Conservation (phyloP, 2,797 vertebrate species). For the Tragopan temminckii region DNA sequence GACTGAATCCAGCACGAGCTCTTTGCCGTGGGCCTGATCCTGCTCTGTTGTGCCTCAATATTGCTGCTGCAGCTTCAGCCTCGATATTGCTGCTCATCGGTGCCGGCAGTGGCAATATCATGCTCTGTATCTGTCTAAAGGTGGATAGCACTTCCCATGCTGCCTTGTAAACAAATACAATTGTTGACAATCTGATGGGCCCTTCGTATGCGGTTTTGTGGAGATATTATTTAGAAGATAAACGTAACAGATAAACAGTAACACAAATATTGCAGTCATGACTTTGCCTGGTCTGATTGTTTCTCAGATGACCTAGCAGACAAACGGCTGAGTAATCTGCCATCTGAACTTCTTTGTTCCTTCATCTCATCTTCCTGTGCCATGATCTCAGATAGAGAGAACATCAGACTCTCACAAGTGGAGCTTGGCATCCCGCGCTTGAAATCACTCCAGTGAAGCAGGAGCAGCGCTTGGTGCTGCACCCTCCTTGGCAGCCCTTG, state of each 20-base stretch:
- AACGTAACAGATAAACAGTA: constrained; percentile 17
- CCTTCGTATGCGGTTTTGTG: background rate
- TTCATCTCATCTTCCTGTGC: background rate
- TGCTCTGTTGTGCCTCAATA: background rate
- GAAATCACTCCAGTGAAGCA: background rate
- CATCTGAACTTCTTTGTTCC: constrained; percentile 47
- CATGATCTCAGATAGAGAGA: background rate
- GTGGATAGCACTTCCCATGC: background rate
- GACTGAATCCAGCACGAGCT: background rate
- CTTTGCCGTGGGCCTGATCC: background rate
- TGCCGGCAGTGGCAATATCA: background rate
- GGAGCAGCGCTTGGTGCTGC: background rate
- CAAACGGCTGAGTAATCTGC: background rate
- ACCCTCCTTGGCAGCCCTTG: background rate
- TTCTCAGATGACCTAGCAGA: constrained; percentile 41
- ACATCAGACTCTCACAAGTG: background rate
- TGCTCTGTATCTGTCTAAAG: background rate
- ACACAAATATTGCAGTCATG: constrained; percentile 32
- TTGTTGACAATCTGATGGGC: constrained; percentile 11
- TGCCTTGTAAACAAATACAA: background rate
- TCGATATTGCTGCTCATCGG: background rate
- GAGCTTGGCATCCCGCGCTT: background rate
- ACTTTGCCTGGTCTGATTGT: constrained; percentile 38
- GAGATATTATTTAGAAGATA: constrained; percentile 20
- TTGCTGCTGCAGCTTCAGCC: background rate